Percentiles rank a stretch among this genome's conserved stretches.
phyloP scores from a whole-genome alignment of 2,113 vertebrate species.

The Macroglossus sobrinus region DNA sequence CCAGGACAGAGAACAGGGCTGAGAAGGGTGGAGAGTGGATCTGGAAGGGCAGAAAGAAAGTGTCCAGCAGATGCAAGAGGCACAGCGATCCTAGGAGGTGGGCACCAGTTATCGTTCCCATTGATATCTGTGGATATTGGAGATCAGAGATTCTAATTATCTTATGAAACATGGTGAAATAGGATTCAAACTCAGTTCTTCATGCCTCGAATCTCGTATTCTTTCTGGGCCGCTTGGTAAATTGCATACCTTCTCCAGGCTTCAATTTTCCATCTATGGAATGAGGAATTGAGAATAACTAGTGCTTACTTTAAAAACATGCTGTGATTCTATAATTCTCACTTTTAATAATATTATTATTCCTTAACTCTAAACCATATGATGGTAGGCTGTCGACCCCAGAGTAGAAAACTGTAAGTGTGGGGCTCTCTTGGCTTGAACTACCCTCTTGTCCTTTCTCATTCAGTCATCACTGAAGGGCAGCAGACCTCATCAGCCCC shows the following conservation, averaged over 20 bases:
- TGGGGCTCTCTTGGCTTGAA: background rate
- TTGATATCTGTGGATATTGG: background rate
- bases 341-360: background rate
- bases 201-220: fast-evolving
- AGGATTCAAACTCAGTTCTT: background rate
- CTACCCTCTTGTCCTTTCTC: too few species aligned
- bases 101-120: fast-evolving
- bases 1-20: background rate
- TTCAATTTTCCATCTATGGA: background rate
- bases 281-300: background rate
- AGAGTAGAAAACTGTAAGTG: too few species aligned
- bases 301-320: background rate
- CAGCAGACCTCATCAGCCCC: background rate
- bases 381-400: background rate
- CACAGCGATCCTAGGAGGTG: background rate
- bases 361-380: too few species aligned
- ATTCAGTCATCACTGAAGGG: too few species aligned
- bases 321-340: background rate
- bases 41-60: background rate
- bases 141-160: background rate
- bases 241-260: background rate
- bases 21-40: background rate
- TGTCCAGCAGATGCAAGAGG: background rate
- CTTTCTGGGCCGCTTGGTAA: background rate
- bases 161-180: fast-evolving